These are phyloP conservation scores for Lacerta bilineata DNA, from an alignment of 2,797 vertebrate genomes.

Conservation along the genomic window DNA sequence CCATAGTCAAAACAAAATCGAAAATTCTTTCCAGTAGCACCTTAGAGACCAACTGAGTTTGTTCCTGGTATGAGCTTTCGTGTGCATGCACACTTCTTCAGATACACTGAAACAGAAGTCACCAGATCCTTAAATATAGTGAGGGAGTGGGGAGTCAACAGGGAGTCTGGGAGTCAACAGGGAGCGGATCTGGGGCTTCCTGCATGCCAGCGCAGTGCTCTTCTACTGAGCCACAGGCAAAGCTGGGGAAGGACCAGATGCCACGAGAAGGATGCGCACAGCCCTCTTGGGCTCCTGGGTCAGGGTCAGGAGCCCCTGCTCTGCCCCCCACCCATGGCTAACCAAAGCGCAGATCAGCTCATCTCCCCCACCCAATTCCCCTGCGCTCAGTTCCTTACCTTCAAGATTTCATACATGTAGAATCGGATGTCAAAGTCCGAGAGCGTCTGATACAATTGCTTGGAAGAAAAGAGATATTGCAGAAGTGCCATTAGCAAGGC, in stretches of 20 bases:
- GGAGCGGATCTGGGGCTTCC: background rate
- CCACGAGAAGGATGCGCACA: accelerated
- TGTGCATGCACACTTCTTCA: no score
- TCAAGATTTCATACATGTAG: slow-evolving; percentile 81
- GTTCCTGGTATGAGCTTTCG: no score
- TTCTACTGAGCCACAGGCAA: background rate
- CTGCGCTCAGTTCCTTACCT: slow-evolving; percentile 40
- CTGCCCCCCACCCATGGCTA: background rate
- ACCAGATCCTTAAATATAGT: no score
- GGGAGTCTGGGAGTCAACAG: no score
- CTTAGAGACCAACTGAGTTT: no score
- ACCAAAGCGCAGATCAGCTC: no score
- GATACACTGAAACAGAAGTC: no score
- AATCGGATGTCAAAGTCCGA: slow-evolving; percentile 80
- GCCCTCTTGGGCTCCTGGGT: accelerated
- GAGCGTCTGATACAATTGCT: slow-evolving; percentile 80
- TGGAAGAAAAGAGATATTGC: background rate
- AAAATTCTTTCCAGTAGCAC: no score
- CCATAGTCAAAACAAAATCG: no score
- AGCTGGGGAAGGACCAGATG: background rate
- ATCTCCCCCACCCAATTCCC: background rate
- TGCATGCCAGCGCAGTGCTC: accelerated
- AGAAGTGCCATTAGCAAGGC: background rate
- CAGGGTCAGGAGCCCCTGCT: accelerated
- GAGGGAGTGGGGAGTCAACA: no score